Evolutionary conservation across 2,888 invertebrate species (phyloP), one percentile per base, ranked within the genome.

Genomic region (Scelioninae gen. 2): DNA sequence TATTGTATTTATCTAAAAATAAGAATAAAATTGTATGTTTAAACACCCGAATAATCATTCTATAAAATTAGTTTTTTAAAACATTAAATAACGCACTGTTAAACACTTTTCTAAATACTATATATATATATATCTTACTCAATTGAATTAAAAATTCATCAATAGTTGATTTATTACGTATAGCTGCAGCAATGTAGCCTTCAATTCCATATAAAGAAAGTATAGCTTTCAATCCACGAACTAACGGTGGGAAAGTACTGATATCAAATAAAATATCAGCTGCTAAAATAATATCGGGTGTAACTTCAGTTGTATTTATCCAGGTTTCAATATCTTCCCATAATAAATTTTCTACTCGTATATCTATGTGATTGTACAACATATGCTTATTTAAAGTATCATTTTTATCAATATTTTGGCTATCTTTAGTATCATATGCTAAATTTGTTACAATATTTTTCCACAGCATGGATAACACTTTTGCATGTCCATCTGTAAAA

Each of bases 401-500:
- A 37, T 48, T 16, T 63, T 19, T 13, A 75, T 65, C 28, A 35
- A 43, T 65, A 58, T 19, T 71, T 16, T 48, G 13, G 35, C 46
- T 37, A 50, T 53, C 35, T 60, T 60, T 43, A 67, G 68, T 22
- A 28, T 75, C 28, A 15, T 53, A 72, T 65, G 15, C 68, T 25
- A 46, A 90, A 86, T 94, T 94, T 1, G 91, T 85, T 19, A 81
- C 76, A 39, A 94, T 85, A 86, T 94, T 94, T 53, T 90, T 87
- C 75, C 86, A 85, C 55, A 94, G 87, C 35, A 89, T 87, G 28
- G 89, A 86, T 13, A 94, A 83, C 18, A 95, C 94, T 50, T 88
- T 87, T 0, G 85, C 80, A 81, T 94, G 94, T 79, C 91, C 92
- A 83, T 95, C 95, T 11, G 91, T 91, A 52, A 94, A 88, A 57